These are phyloP conservation scores for Caenorhabditis sp. DNA, from an alignment of 2,888 invertebrate genomes.

Conservation along the genomic window DNA sequence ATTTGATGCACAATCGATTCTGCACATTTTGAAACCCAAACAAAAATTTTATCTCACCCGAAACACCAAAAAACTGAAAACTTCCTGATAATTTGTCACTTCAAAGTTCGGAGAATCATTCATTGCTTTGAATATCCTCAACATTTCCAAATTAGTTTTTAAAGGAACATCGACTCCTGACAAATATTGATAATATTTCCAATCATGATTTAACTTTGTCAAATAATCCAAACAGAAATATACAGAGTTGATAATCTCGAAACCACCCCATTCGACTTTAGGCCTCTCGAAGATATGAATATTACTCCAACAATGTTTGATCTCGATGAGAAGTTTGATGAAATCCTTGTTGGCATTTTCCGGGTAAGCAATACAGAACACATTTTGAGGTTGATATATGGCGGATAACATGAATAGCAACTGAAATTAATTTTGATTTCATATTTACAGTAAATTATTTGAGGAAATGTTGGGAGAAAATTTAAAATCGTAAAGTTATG, in stretches of 20 bases:
- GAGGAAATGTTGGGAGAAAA: too few relatives aligned
- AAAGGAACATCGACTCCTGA: slow-evolving; percentile 50
- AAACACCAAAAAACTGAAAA: too few relatives aligned
- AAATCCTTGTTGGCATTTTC: slow-evolving; percentile 46
- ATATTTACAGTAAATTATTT: too few relatives aligned
- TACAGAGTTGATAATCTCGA: slow-evolving; percentile 43
- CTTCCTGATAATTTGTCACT: too few relatives aligned
- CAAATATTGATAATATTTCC: slow-evolving; percentile 50
- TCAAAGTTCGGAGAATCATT: slow-evolving; percentile 45
- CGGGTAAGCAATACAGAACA: slow-evolving; percentile 61
- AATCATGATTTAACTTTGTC: slow-evolving; percentile 13
- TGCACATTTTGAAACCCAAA: too few relatives aligned
- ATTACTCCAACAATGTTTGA: slow-evolving; percentile 55
- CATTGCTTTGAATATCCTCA: slow-evolving; percentile 40
- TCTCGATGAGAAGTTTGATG: slow-evolving; percentile 36
- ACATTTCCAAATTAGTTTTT: slow-evolving; percentile 50
- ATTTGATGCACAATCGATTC: too few relatives aligned
- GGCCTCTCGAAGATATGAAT: slow-evolving; percentile 57
- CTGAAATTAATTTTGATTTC: slow-evolving; percentile 40
- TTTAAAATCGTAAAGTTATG: background rate
- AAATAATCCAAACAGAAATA: slow-evolving; percentile 37
- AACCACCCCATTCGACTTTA: slow-evolving; percentile 43
- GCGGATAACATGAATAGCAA: slow-evolving; percentile 56
- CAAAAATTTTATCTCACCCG: too few relatives aligned
- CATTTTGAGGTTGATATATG: slow-evolving; percentile 65